Evolutionary conservation across 2,113 vertebrate species (phyloP).

Genomic region (Vanacampus margaritifer): DNA sequence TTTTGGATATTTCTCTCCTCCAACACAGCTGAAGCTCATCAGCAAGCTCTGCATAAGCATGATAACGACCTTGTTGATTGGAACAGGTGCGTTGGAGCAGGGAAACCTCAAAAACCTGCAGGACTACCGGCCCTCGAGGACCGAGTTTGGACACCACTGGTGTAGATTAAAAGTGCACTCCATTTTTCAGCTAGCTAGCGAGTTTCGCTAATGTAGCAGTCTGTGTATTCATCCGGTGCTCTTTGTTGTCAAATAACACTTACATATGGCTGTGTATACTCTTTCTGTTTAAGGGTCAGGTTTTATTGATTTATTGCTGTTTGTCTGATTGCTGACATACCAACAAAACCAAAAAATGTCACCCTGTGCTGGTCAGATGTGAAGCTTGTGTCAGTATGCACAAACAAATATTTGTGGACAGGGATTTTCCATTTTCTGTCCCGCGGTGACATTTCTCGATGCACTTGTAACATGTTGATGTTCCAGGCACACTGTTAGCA

Average conservation of each 20-base stretch:
- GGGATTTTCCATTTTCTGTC: constrained; percentile 10
- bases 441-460: neutral
- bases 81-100: too few relatives aligned
- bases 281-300: neutral
- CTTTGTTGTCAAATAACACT: too few relatives aligned
- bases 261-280: neutral
- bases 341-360: neutral
- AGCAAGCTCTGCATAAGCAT: too few relatives aligned
- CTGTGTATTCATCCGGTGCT: too few relatives aligned
- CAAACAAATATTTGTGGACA: constrained; percentile 17
- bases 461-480: constrained; percentile 16
- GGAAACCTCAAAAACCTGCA: too few relatives aligned
- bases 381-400: neutral
- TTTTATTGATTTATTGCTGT: neutral
- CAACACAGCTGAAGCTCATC: too few relatives aligned
- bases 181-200: neutral
- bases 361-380: neutral
- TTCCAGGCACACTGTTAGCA: neutral
- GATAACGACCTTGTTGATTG: too few relatives aligned
- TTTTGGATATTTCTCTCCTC: too few relatives aligned
- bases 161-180: too few relatives aligned
- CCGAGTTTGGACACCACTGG: too few relatives aligned
- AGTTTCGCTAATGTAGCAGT: too few relatives aligned
- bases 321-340: neutral
- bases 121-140: too few relatives aligned